Evolutionary conservation across 2,113 vertebrate species (phyloP).

Genomic region (Zeus faber): DNA sequence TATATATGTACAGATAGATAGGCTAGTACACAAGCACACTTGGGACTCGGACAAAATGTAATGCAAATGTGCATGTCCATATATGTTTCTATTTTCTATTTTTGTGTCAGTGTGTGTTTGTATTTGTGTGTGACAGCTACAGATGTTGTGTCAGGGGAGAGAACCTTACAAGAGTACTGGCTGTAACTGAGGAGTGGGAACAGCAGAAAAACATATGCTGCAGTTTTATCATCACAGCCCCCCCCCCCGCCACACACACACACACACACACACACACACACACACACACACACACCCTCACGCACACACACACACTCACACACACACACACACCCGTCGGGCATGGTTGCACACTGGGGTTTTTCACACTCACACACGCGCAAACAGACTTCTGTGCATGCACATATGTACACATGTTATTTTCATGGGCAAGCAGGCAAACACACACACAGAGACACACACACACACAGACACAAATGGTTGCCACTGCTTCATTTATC

Average conservation of each 20-base stretch:
- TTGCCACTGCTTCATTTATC: slow-evolving; percentile 56
- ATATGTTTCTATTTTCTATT: not conserved
- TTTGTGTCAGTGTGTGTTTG: slow-evolving; percentile 7
- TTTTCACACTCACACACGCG: too few species aligned
- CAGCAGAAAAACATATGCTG: slow-evolving; percentile 54
- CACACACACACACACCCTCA: not conserved
- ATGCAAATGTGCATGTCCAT: not conserved
- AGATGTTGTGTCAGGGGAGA: slow-evolving; percentile 59
- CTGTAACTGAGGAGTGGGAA: slow-evolving; percentile 39
- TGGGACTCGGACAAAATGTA: not conserved
- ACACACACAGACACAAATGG: not conserved
- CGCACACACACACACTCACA: slow-evolving; percentile 8
- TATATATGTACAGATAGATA: slow-evolving; percentile 1
- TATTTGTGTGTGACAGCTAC: slow-evolving; percentile 40
- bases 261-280: not conserved
- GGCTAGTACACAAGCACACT: not conserved
- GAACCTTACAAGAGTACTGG: slow-evolving; percentile 45
- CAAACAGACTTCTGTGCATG: too few species aligned
- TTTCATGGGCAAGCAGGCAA: too few species aligned
- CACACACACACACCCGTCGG: too few species aligned
- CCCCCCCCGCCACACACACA: not conserved
- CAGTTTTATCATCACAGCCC: slow-evolving; percentile 41
- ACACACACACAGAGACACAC: too few species aligned
- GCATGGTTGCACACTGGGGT: too few species aligned
- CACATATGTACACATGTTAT: too few species aligned